phyloP scores from a whole-genome alignment of 2,113 vertebrate species.

The Larimichthys crocea region DNA sequence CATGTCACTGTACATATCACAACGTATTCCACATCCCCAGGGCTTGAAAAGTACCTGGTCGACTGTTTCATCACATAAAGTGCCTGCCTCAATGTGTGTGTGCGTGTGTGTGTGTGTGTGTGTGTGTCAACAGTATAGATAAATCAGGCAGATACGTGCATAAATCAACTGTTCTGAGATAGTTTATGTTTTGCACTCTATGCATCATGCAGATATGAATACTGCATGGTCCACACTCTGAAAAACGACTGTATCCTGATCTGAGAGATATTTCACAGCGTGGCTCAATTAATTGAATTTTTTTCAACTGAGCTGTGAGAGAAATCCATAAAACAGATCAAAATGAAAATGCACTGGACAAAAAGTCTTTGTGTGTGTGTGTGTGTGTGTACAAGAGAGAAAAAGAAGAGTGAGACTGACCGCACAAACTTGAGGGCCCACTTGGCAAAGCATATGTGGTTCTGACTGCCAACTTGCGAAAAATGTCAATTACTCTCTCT shows the following conservation, averaged over 20 bases:
- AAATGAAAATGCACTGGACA: conserved; percentile 52
- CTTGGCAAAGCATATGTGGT: conserved; percentile 71
- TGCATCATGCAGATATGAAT: conserved; percentile 64
- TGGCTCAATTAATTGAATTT: conserved; percentile 75
- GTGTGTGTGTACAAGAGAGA: conserved; percentile 3
- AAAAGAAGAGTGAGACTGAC: conserved; percentile 49
- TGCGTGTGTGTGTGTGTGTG: conserved; percentile 31
- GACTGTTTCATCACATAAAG: conserved; percentile 78
- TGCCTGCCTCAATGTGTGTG: conserved; percentile 52
- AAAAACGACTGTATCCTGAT: conserved; percentile 70
- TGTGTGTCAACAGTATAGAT: conserved; percentile 49
- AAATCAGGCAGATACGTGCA: conserved; percentile 72
- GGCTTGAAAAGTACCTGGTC: conserved; percentile 68
- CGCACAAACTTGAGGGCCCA: conserved; percentile 68
- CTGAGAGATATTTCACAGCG: conserved; percentile 70
- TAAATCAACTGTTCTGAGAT: conserved; percentile 67
- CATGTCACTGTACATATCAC: conserved; percentile 66
- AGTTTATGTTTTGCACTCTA: conserved; percentile 55
- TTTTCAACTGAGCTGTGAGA: conserved; percentile 64
- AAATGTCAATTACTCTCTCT: conserved; percentile 81
- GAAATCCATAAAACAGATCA: conserved; percentile 75
- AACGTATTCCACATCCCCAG: conserved; percentile 44
- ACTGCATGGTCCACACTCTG: conserved; percentile 51
- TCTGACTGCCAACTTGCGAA: conserved; percentile 78
- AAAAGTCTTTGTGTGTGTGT: conserved; percentile 4